Base-by-base conservation (phyloP, 1,140 invertebrate genomes). In the Hesperophylax magnus region DNA sequence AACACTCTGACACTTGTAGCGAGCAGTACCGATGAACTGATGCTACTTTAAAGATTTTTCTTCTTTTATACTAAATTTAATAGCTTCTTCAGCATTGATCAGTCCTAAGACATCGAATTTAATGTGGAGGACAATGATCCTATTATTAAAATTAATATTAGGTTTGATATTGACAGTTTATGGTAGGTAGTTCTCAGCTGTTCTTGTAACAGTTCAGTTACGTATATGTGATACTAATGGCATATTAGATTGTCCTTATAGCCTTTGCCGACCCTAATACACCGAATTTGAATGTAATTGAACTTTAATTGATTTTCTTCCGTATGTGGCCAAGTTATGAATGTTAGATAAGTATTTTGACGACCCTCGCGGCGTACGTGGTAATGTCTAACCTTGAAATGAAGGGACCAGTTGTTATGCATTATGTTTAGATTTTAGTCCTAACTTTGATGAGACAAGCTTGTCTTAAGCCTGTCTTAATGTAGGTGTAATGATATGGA, bases 31-130 rank as follows among this genome's bases (percentile, higher is more conserved):
- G 39, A 47, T 1, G 39, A 31, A 67, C 22, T 67, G 63, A 31
- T 67, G 63, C 22, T 67, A n/a, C 31, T 34, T 1, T 15, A 31
- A 27, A 9, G 14, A 8, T 22, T 27, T 27, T 9, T 31, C 11
- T 17, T 31, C 27, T 67, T 67, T 67, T 67, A 67, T 67, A 67
- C 27, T 31, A 27, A 27, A 5, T 31, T 39, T 34, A 67, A 67
- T 67, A n/a, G 24, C n/a, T 15, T 14, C 17, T 27, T 34, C 14
- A 39, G n/a, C 63, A 67, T 67, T 67, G 63, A 67, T 17, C 11
- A 7, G 5, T 39, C 63, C 22, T 61, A 61, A 61, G 14, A 61
- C 58, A 18, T 61, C 39, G 11, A 60, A 14, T 61, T 61, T 22
- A 61, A 11, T 61, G 58, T 58, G n/a, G 56, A n/a, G 20, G 56